phyloP scores from a whole-genome alignment of 2,113 vertebrate species.

The Ictalurus furcatus region DNA sequence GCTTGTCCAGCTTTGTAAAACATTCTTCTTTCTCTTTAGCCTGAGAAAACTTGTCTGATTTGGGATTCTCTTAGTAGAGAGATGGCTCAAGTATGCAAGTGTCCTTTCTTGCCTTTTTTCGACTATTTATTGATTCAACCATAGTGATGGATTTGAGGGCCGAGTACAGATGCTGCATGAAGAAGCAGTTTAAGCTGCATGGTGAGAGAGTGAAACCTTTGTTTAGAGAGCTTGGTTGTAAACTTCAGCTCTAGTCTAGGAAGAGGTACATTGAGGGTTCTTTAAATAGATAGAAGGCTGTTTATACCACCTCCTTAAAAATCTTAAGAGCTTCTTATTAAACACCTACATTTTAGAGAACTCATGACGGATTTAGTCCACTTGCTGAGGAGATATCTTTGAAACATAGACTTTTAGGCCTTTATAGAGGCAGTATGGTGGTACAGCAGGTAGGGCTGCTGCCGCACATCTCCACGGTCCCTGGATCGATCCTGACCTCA shows the following conservation, averaged over 20 bases:
- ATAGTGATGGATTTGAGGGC: neutral
- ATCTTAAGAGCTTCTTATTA: neutral
- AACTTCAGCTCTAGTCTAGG: neutral
- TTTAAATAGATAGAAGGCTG: neutral
- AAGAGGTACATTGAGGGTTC: neutral
- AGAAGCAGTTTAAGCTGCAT: constrained; percentile 13
- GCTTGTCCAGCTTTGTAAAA: neutral
- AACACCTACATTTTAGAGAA: neutral
- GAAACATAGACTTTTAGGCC: neutral
- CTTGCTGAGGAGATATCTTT: neutral
- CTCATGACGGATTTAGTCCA: no score
- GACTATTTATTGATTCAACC: constrained; percentile 50
- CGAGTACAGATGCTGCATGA: neutral
- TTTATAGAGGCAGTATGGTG: neutral
- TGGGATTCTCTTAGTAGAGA: constrained; percentile 53
- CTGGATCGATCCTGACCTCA: neutral
- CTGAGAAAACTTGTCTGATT: constrained; percentile 50
- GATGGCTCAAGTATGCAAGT: constrained; percentile 31
- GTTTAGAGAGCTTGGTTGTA: neutral
- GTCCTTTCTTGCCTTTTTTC: constrained; percentile 17
- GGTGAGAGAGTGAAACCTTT: neutral
- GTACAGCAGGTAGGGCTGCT: neutral
- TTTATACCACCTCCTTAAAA: neutral
- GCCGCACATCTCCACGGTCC: neutral
- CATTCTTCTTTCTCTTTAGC: neutral